These are phyloP conservation scores for Halictus ligatus DNA, from an alignment of 2,888 invertebrate genomes.

Conservation along the genomic window DNA sequence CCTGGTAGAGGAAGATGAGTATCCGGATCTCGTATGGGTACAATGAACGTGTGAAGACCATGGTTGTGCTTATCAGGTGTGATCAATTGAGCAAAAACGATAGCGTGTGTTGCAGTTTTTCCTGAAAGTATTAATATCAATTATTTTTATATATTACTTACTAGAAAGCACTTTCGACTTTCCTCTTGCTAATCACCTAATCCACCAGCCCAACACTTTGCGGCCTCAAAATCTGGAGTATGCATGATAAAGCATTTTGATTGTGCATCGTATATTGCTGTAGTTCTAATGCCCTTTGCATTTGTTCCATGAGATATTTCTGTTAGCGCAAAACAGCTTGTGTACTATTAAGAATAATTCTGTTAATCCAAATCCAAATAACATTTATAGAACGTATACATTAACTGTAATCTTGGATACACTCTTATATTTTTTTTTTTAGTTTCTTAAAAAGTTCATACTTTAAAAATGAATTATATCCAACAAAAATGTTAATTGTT, in stretches of 20 bases:
- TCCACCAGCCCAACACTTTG: constrained; percentile 98
- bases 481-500: background rate
- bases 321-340: constrained; percentile 95
- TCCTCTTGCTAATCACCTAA: constrained; percentile 86
- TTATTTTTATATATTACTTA: too few relatives aligned
- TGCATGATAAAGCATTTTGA: constrained; percentile 94
- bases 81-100: constrained; percentile 95
- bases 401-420: background rate
- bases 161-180: background rate
- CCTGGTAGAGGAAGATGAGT: constrained; percentile 91
- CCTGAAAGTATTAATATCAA: constrained; percentile 83
- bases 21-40: constrained; percentile 91
- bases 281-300: constrained; percentile 95
- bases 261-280: constrained; percentile 92
- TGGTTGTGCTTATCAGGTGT: constrained; percentile 91
- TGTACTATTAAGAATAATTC: constrained; percentile 84
- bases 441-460: background rate
- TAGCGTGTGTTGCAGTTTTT: constrained; percentile 93
- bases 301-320: constrained; percentile 98
- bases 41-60: constrained; percentile 95
- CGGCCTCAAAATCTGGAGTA: constrained; percentile 97
- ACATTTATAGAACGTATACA: background rate
- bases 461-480: background rate
- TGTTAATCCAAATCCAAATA: background rate
- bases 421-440: background rate